Evolutionary conservation across 2,888 invertebrate genomes (phyloP).

Genomic region (Hyles lineata): DNA sequence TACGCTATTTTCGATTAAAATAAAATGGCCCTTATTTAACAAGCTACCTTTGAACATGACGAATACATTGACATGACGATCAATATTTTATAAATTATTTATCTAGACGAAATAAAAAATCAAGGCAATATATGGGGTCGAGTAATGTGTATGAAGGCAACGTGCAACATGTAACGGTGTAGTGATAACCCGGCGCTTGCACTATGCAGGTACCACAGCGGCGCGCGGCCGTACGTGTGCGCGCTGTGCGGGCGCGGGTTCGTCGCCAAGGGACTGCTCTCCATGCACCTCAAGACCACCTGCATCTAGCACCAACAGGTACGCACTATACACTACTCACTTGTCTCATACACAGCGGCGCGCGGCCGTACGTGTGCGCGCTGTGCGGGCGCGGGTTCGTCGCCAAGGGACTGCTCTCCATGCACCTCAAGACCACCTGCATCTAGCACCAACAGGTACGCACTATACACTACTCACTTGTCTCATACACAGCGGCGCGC

Average conservation of each 20-base stretch:
- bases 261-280: slow-evolving; percentile 86
- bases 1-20: too few species aligned
- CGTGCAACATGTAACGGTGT: too few species aligned
- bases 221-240: slow-evolving; percentile 85
- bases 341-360: too few species aligned
- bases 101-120: too few species aligned
- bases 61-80: too few species aligned
- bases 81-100: too few species aligned
- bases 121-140: too few species aligned
- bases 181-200: too few species aligned
- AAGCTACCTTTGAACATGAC: too few species aligned
- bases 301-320: too few species aligned
- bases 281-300: slow-evolving; percentile 86
- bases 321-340: slow-evolving; percentile 30
- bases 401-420: slow-evolving; percentile 86
- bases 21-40: too few species aligned
- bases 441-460: slow-evolving; percentile 52
- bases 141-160: too few species aligned
- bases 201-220: slow-evolving; percentile 81
- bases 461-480: slow-evolving; percentile 25
- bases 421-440: slow-evolving; percentile 85
- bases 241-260: slow-evolving; percentile 85
- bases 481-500: slow-evolving; percentile 47
- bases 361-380: slow-evolving; percentile 84
- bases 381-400: slow-evolving; percentile 86